Base-by-base conservation (phyloP, 2,797 vertebrate species). In the Pseudocheirus occidentalis region DNA sequence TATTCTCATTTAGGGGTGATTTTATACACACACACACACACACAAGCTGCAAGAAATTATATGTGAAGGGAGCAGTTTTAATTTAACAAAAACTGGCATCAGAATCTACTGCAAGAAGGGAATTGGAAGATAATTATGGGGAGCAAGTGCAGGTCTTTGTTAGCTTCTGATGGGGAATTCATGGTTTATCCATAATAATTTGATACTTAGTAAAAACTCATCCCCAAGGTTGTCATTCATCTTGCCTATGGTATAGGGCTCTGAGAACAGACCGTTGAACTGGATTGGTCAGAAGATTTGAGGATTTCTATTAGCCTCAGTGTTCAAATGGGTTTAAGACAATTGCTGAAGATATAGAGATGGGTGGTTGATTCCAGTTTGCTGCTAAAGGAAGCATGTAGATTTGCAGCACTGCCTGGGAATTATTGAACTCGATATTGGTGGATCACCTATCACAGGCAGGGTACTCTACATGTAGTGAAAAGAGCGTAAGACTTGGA, bases 101-200 rank as follows among this genome's bases (percentile, higher is more conserved):
- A 55, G 62, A 81, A 93, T 90, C 93, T 95, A 91, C 94, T 87
- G 91, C 93, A 97, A 96, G 93, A 95, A 96, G 94, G 95, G 96
- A 93, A 93, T 90, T 53, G 90, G 95, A 96, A 96, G 96, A 96
- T 97, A 97, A 95, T 98, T 97, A 97, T 93, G 90, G 73, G 58
- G 89, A 94, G 54, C 92, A 91, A 91, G 92, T 95, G 57, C 62
- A 91, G 92, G 53, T 73, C 89, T 97, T 95, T 94, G 95, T 97
- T 94, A 89, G 52, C 92, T 97, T 96, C 93, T 97, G 96, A 96
- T 97, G 93, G 94, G 94, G 50, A n/a, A n/a, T n/a, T n/a, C n/a
- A n/a, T n/a, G n/a, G 93, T n/a, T 95, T 94, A 89, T 89, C 55
- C 94, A 96, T 90, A 93, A 94, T 21, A 52, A 73, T 92, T 73